A percentile compares a stretch with the other conserved stretches of the same genome.
Conservation (phyloP, 2,113 vertebrate species). For the Trochalopteron elliotii region DNA sequence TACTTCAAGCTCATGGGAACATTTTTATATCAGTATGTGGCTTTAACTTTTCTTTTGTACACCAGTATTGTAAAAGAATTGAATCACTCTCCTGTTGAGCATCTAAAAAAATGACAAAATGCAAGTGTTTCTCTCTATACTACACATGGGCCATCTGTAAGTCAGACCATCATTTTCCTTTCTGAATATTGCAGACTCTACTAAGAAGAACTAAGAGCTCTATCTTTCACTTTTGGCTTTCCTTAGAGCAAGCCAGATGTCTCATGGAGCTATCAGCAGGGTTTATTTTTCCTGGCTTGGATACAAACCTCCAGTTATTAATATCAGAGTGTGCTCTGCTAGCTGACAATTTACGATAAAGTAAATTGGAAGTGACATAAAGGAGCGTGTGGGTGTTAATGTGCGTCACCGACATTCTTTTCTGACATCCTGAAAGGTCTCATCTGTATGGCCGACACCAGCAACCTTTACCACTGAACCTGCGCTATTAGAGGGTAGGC, state of each 20-base stretch:
- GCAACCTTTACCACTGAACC: slow-evolving; percentile 63
- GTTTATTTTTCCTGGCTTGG: slow-evolving; percentile 76
- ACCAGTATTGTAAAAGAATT: not conserved
- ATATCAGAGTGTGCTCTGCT: slow-evolving; percentile 69
- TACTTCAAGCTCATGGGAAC: not conserved
- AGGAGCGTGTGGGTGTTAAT: slow-evolving; percentile 73
- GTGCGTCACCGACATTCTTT: slow-evolving; percentile 67
- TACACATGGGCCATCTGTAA: not conserved
- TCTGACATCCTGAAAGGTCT: slow-evolving; percentile 74
- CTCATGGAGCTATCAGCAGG: slow-evolving; percentile 64
- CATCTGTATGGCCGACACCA: slow-evolving; percentile 50
- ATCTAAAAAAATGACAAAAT: not conserved
- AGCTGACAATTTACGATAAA: slow-evolving; percentile 80
- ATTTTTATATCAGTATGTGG: not conserved
- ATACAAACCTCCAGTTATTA: slow-evolving; percentile 75
- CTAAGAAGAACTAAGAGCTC: slow-evolving; percentile 16
- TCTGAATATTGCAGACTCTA: not conserved
- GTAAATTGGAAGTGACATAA: slow-evolving; percentile 77
- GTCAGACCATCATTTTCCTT: not conserved
- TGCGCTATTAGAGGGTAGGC: slow-evolving; percentile 57
- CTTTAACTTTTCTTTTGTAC: not conserved
- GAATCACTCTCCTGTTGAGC: not conserved
- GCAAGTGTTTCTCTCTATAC: not conserved
- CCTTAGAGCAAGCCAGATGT: slow-evolving; percentile 61
- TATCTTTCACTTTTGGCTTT: slow-evolving; percentile 44